Conservation (phyloP, 2,797 vertebrate species). For the Spea hammondii region DNA sequence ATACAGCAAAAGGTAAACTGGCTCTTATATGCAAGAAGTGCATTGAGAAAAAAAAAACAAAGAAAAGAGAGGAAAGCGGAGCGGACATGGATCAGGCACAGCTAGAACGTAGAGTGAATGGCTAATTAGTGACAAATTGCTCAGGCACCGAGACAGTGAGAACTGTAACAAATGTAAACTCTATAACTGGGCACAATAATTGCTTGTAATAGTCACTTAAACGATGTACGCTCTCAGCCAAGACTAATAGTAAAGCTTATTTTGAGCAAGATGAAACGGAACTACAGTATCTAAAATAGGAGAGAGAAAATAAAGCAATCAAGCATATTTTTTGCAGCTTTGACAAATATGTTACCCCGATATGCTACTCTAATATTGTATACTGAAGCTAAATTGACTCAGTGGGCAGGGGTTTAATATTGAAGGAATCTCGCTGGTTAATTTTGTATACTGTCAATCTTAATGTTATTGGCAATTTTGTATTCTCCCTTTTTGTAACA, state of each 20-base stretch:
- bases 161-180: conserved; percentile 47
- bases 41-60: not conserved
- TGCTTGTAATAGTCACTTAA: conserved; percentile 51
- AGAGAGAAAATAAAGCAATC: conserved; percentile 12
- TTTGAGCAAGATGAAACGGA: conserved; percentile 38
- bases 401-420: not conserved
- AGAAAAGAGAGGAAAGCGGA: conserved; percentile 8
- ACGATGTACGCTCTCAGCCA: conserved; percentile 48
- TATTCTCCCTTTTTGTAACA: too few relatives aligned
- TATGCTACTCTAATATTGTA: conserved; percentile 6
- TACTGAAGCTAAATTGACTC: conserved; percentile 11
- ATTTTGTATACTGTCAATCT: too few relatives aligned
- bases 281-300: conserved; percentile 15
- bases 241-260: conserved; percentile 47
- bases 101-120: conserved; percentile 24
- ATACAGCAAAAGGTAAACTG: too few relatives aligned
- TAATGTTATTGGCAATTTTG: too few relatives aligned
- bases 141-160: conserved; percentile 29
- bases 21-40: too few relatives aligned
- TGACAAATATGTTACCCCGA: not conserved
- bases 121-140: conserved; percentile 46
- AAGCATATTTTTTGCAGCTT: conserved; percentile 5
- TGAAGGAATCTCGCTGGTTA: not conserved
- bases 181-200: conserved; percentile 51
- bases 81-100: conserved; percentile 12